Evolutionary conservation across 2,888 invertebrate species (phyloP), one percentile per base, ranked within the genome.

Genomic region (Shargacucullia verbasci): DNA sequence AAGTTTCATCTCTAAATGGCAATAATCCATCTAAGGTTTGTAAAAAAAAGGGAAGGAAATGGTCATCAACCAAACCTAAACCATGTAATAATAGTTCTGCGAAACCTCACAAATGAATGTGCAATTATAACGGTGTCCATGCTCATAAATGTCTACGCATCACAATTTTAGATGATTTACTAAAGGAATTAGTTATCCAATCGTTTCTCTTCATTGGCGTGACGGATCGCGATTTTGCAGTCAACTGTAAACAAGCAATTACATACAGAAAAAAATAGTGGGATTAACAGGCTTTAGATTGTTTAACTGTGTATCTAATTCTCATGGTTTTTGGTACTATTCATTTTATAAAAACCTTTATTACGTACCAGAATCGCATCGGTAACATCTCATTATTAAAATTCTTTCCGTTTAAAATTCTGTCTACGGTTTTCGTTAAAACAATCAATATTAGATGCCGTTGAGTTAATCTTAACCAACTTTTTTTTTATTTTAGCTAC

Each of bases 181-280:
- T 37, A 47, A 55, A 63, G 55, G 31, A 63, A 70, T 69, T 48
- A 49, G 34, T 63, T 47, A 20, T 3, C n/a, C 46, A 56, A 35
- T 50, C 43, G 63, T 55, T 63, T 70, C 70, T 56, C 65, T 56
- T 64, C 43, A 66, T 66, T 64, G 46, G 65, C 70, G 70, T 66
- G 50, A 66, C 65, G 70, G 65, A 70, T 70, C 13, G 50, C 35
- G 47, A 66, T 50, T 64, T 66, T 47, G 70, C 70, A 70, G 25
- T 55, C 14, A 70, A 70, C 55, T 70, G 65, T 70, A 63, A 70
- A 70, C 64, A 70, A 55, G 70, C 43, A 44, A 70, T 55, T 55
- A 35, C 7, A 15, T 55, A 35, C 7, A 15, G 15, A 35, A 27
- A 43, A 12, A 62, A 35, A 15, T 15, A 62, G 34, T 35, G 38